A percentile compares a stretch with the other conserved stretches of the same genome.
These are phyloP conservation scores for Eurystomus glaucurus DNA, from an alignment of 2,797 vertebrate species.

Conservation along the genomic window DNA sequence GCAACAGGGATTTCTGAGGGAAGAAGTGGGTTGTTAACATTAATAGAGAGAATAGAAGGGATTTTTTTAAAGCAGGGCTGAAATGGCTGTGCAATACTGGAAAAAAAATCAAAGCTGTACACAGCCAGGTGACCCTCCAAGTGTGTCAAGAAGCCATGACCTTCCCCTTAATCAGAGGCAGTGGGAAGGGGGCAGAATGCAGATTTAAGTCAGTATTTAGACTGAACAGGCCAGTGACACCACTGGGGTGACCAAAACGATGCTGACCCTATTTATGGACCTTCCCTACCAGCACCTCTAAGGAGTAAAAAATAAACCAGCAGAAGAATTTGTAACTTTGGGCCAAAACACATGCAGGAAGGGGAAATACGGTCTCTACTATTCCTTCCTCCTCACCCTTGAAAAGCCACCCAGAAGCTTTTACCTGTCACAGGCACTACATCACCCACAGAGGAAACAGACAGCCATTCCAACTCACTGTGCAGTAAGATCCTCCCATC, in stretches of 20 bases:
- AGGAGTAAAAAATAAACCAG: background rate
- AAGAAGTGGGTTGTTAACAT: background rate
- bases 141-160: background rate
- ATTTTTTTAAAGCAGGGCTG: background rate
- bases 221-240: background rate
- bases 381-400: background rate
- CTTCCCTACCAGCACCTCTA: background rate
- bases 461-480: background rate
- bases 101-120: slow-evolving; percentile 5
- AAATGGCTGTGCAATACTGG: background rate
- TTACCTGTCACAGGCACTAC: background rate
- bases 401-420: background rate
- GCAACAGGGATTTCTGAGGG: background rate
- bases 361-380: background rate
- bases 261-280: background rate
- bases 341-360: background rate
- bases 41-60: background rate
- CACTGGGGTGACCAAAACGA: background rate
- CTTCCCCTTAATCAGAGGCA: background rate
- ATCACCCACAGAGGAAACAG: background rate
- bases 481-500: background rate
- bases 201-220: background rate
- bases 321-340: background rate
- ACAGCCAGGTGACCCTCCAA: background rate
- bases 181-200: background rate